Percentiles rank a stretch among this genome's conserved stretches.
phyloP scores from a whole-genome alignment of 2,888 invertebrate genomes.

The Acanthoscelides obtectus region DNA sequence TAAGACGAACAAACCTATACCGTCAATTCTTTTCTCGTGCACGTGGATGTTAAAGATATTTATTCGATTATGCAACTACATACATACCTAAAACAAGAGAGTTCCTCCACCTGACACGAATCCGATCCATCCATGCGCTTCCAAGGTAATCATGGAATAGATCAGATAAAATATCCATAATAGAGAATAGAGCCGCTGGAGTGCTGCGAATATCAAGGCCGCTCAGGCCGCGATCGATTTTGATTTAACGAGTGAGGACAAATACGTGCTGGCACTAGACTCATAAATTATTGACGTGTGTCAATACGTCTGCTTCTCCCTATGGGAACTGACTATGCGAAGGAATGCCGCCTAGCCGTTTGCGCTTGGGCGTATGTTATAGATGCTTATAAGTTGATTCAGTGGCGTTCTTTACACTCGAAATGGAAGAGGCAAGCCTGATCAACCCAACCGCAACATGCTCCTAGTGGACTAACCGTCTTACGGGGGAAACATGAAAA shows the following conservation, averaged over 20 bases:
- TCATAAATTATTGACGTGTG: background rate
- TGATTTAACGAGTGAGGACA: background rate
- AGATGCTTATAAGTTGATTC: background rate
- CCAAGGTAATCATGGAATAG: background rate
- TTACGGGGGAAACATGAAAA: no score
- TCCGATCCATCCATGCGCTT: background rate
- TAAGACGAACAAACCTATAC: no score
- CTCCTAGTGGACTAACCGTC: no score
- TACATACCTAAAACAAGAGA: background rate
- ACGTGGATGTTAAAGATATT: no score
- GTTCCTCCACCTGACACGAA: background rate
- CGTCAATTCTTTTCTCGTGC: no score
- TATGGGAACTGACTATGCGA: background rate
- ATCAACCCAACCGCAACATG: no score
- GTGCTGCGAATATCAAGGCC: background rate
- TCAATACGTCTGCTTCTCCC: background rate
- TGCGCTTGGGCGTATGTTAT: background rate
- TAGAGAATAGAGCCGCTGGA: background rate
- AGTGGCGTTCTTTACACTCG: background rate
- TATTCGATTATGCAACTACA: no score
- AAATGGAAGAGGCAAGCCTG: no score
- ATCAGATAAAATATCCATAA: background rate
- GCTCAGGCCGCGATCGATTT: background rate
- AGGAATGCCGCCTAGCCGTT: background rate
- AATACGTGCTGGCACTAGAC: background rate